Evolutionary conservation across 2,113 vertebrate species (phyloP).

Genomic region (Spea multiplicata): DNA sequence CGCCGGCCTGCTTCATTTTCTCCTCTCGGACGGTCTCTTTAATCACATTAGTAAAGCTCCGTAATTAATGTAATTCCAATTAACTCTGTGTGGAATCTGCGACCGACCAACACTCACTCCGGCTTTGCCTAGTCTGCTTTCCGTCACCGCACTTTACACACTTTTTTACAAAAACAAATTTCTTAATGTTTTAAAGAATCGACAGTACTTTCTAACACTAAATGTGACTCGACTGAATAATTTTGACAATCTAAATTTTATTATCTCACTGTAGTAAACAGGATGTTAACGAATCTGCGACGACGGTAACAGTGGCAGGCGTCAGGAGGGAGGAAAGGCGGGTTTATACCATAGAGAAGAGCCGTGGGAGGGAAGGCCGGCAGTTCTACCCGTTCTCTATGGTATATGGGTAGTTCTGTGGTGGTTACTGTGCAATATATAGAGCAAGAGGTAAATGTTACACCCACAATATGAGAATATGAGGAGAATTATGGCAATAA

Average conservation of each 20-base stretch:
- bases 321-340: slow-evolving; percentile 34
- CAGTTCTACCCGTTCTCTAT: neutral
- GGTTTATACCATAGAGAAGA: slow-evolving; percentile 26
- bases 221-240: no score
- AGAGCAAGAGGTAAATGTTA: no score
- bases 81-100: slow-evolving; percentile 25
- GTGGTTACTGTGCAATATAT: no score
- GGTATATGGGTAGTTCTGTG: no score
- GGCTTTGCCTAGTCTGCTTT: neutral
- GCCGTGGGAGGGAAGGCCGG: neutral
- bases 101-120: neutral
- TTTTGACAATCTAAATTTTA: no score
- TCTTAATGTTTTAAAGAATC: no score
- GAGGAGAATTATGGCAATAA: no score
- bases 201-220: no score
- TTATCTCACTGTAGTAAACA: no score
- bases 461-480: no score
- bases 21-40: neutral
- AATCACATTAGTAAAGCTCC: neutral
- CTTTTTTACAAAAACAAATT: neutral
- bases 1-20: neutral
- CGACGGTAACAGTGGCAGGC: neutral
- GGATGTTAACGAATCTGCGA: slow-evolving; percentile 14
- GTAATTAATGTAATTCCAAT: slow-evolving; percentile 1
- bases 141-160: slow-evolving; percentile 15